A percentile compares a stretch with the other conserved stretches of the same genome.
phyloP scores from a whole-genome alignment of 2,888 invertebrate species.

The Ectemnius cavifrons region DNA sequence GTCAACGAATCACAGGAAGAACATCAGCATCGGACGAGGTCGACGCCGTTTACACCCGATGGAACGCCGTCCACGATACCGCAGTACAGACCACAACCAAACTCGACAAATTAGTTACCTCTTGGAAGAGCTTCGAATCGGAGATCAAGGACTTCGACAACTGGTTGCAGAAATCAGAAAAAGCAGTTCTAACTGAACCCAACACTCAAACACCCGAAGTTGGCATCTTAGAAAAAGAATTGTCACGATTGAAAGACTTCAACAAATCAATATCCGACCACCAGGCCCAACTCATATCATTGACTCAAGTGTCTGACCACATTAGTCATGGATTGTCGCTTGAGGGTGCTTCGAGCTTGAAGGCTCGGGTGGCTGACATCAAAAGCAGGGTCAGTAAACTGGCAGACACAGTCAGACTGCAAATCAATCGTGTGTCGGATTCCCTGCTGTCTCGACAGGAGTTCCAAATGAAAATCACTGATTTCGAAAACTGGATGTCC shows the following conservation, averaged over 20 bases:
- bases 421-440: conserved; percentile 90
- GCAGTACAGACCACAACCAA: conserved; percentile 89
- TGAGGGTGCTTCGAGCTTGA: conserved; percentile 86
- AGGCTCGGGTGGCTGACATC: conserved; percentile 85
- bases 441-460: conserved; percentile 90
- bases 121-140: conserved; percentile 90
- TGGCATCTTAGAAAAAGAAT: conserved; percentile 87
- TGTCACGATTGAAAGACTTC: conserved; percentile 87
- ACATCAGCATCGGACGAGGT: conserved; percentile 90
- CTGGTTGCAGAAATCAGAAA: conserved; percentile 87
- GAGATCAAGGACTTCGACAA: conserved; percentile 87
- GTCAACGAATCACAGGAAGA: conserved; percentile 87
- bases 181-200: conserved; percentile 81
- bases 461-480: conserved; percentile 87
- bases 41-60: conserved; percentile 89
- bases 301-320: conserved; percentile 89
- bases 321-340: conserved; percentile 88
- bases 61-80: conserved; percentile 90
- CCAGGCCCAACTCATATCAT: conserved; percentile 88
- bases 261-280: conserved; percentile 92
- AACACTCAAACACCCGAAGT: conserved; percentile 85
- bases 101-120: conserved; percentile 87
- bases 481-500: conserved; percentile 90
- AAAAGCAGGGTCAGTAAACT: conserved; percentile 87
- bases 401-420: conserved; percentile 86